Percentiles rank a stretch among this genome's conserved stretches.
These are phyloP conservation scores for Rhagoletis pomonella DNA, from an alignment of 1,140 invertebrate species.

Conservation along the genomic window DNA sequence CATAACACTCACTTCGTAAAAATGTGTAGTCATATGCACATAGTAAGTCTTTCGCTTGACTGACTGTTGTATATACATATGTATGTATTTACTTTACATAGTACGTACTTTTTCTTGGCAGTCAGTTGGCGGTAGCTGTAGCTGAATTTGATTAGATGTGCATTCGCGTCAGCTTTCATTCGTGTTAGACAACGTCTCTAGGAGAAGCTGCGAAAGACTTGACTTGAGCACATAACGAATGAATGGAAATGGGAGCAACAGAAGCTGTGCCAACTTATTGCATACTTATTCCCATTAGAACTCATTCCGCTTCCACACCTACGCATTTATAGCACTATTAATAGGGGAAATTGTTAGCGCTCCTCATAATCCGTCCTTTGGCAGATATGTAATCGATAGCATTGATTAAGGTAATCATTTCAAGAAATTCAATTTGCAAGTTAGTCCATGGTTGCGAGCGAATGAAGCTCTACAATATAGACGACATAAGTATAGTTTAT, in stretches of 20 bases:
- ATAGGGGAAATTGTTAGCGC: background rate
- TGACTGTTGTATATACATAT: background rate
- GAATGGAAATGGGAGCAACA: background rate
- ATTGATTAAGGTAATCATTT: constrained; percentile 38
- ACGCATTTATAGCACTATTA: background rate
- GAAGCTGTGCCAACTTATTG: too few species aligned
- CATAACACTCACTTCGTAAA: background rate
- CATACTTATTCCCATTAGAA: too few species aligned
- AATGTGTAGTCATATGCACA: background rate
- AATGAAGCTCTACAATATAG: background rate
- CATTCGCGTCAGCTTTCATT: background rate
- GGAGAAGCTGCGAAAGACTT: background rate
- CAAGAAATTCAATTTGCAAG: constrained; percentile 43
- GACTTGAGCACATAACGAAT: constrained; percentile 15
- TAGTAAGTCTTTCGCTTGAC: background rate
- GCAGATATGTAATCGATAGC: constrained; percentile 24
- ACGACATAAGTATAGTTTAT: background rate
- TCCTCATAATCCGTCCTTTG: background rate
- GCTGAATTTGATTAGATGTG: constrained; percentile 23
- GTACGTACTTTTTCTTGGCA: background rate
- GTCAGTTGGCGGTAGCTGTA: background rate
- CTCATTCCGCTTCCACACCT: background rate
- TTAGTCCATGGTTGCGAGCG: background rate
- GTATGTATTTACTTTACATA: background rate
- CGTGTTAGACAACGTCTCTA: background rate